phyloP scores from a whole-genome alignment of 2,113 vertebrate species.

The Gorsachius goisagi region DNA sequence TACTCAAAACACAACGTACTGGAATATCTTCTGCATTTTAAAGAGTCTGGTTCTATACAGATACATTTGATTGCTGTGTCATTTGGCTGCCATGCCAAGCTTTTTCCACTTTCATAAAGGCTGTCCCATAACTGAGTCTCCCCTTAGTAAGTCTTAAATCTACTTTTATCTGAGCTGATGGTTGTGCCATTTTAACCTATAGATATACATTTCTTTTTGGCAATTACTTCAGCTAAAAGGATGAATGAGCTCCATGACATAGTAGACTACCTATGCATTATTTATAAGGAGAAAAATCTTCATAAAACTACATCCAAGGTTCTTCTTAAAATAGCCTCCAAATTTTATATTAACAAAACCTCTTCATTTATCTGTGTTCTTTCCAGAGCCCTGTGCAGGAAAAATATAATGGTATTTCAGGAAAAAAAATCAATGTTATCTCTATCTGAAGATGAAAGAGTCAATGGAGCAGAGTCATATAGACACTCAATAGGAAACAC shows the following conservation, averaged over 20 bases:
- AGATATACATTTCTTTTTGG: conserved; percentile 6
- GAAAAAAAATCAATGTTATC: conserved; percentile 43
- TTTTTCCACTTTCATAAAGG: background rate
- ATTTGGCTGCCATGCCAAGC: background rate
- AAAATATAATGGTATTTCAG: conserved; percentile 25
- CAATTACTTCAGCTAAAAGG: conserved; percentile 53
- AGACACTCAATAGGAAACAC: background rate
- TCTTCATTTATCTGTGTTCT: conserved; percentile 38
- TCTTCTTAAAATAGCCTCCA: conserved; percentile 30
- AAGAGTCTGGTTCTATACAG: background rate
- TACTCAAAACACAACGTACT: background rate
- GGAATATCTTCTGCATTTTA: background rate
- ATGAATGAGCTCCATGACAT: conserved; percentile 46
- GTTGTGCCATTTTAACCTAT: conserved; percentile 39
- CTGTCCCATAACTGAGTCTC: background rate
- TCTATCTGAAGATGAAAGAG: background rate
- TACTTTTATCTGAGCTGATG: conserved; percentile 8
- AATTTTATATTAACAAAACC: background rate
- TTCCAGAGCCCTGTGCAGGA: conserved; percentile 2
- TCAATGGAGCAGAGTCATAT: background rate
- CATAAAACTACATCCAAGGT: conserved; percentile 17
- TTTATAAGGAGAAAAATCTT: conserved; percentile 43
- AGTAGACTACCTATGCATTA: conserved; percentile 34
- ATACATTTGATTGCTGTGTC: background rate
- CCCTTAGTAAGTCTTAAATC: background rate